Percentiles rank a stretch among this genome's conserved stretches.
Conservation (phyloP, 2,888 invertebrate genomes). For the Erebia palarica region DNA sequence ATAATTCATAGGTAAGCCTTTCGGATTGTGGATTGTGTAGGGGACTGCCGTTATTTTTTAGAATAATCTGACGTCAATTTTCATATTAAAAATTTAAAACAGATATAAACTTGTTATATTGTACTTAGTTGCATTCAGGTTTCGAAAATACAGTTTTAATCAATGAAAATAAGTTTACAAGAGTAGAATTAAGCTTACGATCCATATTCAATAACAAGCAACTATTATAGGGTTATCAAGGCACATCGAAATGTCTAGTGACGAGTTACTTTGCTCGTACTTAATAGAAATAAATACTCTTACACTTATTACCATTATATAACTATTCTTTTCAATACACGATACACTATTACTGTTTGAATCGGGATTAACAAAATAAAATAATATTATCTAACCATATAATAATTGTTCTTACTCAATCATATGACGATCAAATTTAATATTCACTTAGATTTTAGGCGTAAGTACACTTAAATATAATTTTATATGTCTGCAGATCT, state of each 20-base stretch:
- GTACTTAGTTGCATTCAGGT: neutral
- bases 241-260: neutral
- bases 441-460: constrained; percentile 38
- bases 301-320: too few relatives aligned
- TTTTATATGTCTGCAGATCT: constrained; percentile 52
- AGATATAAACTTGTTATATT: neutral
- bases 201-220: neutral
- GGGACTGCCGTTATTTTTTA: neutral
- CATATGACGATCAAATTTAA: constrained; percentile 28
- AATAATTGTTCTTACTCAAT: neutral
- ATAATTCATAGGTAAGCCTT: constrained; percentile 23
- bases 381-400: too few relatives aligned
- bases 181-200: neutral
- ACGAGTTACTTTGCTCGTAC: neutral
- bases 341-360: too few relatives aligned
- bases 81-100: neutral
- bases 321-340: too few relatives aligned
- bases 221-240: neutral
- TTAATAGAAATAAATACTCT: neutral
- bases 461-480: constrained; percentile 35
- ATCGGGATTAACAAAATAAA: too few relatives aligned
- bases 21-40: constrained; percentile 7
- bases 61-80: neutral
- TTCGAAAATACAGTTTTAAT: neutral
- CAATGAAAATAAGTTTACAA: neutral